Evolutionary conservation across 2,888 invertebrate genomes (phyloP).

Genomic region (Macrosoma leucophasiata): DNA sequence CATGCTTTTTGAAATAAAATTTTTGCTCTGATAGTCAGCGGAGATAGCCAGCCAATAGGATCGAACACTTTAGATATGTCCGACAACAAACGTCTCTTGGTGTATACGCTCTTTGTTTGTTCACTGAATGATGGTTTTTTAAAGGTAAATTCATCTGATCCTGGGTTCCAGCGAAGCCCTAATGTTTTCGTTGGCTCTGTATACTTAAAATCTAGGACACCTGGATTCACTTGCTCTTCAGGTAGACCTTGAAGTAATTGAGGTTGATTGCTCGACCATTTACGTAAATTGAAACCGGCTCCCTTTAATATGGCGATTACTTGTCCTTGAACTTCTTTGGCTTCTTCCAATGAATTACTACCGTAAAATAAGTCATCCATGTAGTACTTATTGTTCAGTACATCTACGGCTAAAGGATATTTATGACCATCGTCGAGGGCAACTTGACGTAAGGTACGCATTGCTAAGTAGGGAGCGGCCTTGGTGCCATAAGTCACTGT

Average conservation of each 20-base stretch:
- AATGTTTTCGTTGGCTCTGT: constrained; percentile 8
- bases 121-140: not conserved
- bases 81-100: constrained; percentile 6
- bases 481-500: constrained; percentile 18
- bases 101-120: not conserved
- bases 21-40: constrained; percentile 6
- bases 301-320: constrained; percentile 4
- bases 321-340: constrained; percentile 3
- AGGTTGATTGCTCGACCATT: constrained; percentile 5
- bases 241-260: not conserved
- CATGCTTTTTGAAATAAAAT: constrained; percentile 9
- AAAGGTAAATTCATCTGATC: constrained; percentile 4
- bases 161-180: constrained; percentile 9
- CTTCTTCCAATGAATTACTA: not conserved
- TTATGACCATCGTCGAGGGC: not conserved
- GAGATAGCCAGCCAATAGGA: constrained; percentile 10
- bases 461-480: constrained; percentile 8
- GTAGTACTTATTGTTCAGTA: not conserved
- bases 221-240: not conserved
- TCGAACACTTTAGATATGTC: constrained; percentile 8
- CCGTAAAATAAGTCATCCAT: constrained; percentile 7
- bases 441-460: constrained; percentile 1
- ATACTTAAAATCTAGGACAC: constrained; percentile 2
- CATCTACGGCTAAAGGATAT: constrained; percentile 1
- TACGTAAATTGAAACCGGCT: constrained; percentile 10